A percentile compares a stretch with the other conserved stretches of the same genome.
These are phyloP conservation scores for Parasteatoda lunata DNA, from an alignment of 2,888 invertebrate species.

Conservation along the genomic window DNA sequence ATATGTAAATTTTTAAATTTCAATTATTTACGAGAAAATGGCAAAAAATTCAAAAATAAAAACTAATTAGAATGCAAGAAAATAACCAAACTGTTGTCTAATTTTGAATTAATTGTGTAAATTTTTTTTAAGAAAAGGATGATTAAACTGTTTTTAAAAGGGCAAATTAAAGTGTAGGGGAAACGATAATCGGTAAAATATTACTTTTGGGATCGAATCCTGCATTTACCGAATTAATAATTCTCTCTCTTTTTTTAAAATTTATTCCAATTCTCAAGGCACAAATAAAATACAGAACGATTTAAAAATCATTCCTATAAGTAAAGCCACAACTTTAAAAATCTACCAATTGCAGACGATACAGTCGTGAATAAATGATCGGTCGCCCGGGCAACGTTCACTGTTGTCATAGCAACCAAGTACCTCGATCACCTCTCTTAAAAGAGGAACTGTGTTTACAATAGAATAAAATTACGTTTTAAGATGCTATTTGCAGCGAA, in stretches of 20 bases:
- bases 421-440: conserved; percentile 28
- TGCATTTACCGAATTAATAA: no score
- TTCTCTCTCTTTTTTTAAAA: neutral
- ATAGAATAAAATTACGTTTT: conserved; percentile 65
- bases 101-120: no score
- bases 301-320: neutral
- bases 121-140: no score
- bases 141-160: no score
- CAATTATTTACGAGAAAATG: no score
- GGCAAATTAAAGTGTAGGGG: no score
- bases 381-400: conserved; percentile 39
- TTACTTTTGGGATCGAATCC: neutral
- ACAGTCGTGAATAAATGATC: conserved; percentile 60
- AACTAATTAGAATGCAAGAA: no score
- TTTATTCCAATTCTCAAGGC: neutral
- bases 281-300: neutral
- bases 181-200: no score
- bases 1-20: no score
- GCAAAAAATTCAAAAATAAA: no score
- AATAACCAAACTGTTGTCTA: no score
- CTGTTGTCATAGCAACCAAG: conserved; percentile 50
- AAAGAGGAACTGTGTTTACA: conserved; percentile 49
- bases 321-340: conserved; percentile 32
- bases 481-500: conserved; percentile 59
- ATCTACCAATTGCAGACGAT: conserved; percentile 47